These are phyloP conservation scores for Schizaphis graminum DNA, from an alignment of 2,888 invertebrate species.

Conservation along the genomic window DNA sequence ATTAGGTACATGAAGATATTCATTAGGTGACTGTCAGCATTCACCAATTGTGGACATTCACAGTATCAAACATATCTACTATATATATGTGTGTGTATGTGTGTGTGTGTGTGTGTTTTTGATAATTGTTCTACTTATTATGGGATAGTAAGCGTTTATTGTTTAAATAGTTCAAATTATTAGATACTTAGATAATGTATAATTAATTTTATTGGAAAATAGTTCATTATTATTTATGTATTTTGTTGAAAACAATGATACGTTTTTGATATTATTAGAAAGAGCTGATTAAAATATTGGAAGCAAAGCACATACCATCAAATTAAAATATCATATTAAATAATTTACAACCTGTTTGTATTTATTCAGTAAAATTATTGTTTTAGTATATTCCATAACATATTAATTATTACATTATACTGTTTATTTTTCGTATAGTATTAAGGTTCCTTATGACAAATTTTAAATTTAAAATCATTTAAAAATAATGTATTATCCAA, in stretches of 20 bases:
- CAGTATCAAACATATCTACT: no score
- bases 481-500: not conserved
- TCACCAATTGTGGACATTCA: no score
- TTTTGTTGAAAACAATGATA: not conserved
- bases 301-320: not conserved
- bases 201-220: not conserved
- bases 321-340: not conserved
- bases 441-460: not conserved
- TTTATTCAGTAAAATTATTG: not conserved
- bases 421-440: not conserved
- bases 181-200: accelerated
- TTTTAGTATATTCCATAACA: not conserved
- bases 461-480: not conserved
- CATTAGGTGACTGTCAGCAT: no score
- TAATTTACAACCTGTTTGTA: not conserved
- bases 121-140: not conserved
- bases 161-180: not conserved
- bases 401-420: not conserved
- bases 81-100: no score
- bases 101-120: not conserved
- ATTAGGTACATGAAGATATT: no score
- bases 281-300: not conserved
- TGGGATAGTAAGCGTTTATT: not conserved
- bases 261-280: not conserved
- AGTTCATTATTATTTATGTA: not conserved